These are phyloP conservation scores for Mylabris sibirica DNA, from an alignment of 2,888 invertebrate genomes.

Conservation along the genomic window DNA sequence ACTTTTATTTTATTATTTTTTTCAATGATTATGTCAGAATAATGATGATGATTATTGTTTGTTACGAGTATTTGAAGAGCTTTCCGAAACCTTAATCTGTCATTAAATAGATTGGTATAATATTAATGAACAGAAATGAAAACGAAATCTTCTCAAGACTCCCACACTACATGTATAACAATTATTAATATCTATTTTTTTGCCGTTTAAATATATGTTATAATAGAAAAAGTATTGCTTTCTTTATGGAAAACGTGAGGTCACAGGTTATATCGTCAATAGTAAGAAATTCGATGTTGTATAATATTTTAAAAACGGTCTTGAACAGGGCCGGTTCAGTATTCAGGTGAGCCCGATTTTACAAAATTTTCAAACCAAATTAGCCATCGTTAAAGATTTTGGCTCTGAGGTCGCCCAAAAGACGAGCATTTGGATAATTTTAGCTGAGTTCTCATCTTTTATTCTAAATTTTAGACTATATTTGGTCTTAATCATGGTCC, in stretches of 20 bases:
- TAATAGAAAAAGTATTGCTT: not conserved
- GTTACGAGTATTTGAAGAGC: not conserved
- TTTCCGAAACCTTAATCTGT: not conserved
- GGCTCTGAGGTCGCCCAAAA: no score
- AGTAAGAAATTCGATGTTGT: not conserved
- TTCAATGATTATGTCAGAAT: not conserved
- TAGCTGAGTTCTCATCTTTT: no score
- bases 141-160: not conserved
- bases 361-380: no score
- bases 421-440: no score
- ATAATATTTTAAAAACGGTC: not conserved
- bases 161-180: not conserved
- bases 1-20: not conserved
- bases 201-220: not conserved
- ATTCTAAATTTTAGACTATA: no score
- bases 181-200: not conserved
- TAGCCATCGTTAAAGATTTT: no score
- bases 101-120: not conserved
- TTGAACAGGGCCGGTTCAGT: no score
- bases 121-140: not conserved
- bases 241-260: slow-evolving; percentile 2
- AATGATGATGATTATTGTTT: not conserved
- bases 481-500: no score
- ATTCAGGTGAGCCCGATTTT: no score
- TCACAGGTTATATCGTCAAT: not conserved